A percentile compares a stretch with the other conserved stretches of the same genome.
Evolutionary conservation across 2,888 invertebrate species (phyloP).

Genomic region (Nasonovia ribisnigri): DNA sequence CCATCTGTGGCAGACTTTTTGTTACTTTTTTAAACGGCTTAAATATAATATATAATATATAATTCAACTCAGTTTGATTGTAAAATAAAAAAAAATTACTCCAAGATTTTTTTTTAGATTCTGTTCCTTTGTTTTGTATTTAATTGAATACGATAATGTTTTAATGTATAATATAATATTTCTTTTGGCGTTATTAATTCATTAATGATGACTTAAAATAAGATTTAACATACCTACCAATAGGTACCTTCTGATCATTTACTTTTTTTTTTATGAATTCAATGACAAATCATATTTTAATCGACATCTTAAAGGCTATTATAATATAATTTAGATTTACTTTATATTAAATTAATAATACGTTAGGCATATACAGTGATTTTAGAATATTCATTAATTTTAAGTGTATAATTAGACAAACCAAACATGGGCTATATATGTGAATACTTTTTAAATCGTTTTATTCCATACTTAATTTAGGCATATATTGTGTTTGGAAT

Average conservation of each 20-base stretch:
- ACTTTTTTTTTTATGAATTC: neutral
- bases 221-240: too few relatives aligned
- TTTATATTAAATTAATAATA: neutral
- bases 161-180: neutral
- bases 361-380: neutral
- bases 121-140: neutral
- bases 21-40: neutral
- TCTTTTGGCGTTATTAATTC: neutral
- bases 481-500: neutral
- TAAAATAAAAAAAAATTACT: slow-evolving; percentile 4
- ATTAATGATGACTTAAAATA: neutral
- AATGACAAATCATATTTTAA: neutral
- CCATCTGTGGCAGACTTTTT: neutral
- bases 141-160: neutral
- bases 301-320: neutral
- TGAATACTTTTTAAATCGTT: neutral
- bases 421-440: neutral
- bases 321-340: neutral
- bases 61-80: neutral
- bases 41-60: neutral
- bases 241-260: neutral
- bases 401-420: neutral
- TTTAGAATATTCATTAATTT: neutral
- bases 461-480: neutral
- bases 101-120: neutral